These are phyloP conservation scores for Pantherophis guttatus DNA, from an alignment of 2,113 vertebrate species.

Conservation along the genomic window DNA sequence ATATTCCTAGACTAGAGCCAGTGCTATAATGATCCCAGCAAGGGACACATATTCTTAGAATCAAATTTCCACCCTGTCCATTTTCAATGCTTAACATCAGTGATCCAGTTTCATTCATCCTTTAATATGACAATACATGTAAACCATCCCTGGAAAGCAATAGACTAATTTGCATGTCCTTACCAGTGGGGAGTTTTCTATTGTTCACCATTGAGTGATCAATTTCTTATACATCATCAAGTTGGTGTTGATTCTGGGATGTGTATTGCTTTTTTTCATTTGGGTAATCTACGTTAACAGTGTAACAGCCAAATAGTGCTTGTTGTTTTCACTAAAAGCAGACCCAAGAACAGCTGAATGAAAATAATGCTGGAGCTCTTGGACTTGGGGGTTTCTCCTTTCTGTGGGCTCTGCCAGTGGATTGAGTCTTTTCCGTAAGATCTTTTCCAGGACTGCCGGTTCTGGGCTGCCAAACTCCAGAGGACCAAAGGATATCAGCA, in stretches of 20 bases:
- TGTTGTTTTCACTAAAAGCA: not conserved
- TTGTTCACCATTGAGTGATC: not conserved
- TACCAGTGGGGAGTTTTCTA: not conserved
- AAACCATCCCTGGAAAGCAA: not conserved
- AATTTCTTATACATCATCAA: not conserved
- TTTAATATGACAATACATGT: not conserved
- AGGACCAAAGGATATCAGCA: not conserved
- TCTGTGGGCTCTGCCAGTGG: not conserved
- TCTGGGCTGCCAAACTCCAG: not conserved
- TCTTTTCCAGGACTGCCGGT: not conserved
- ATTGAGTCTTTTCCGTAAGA: not conserved
- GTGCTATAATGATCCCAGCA: not conserved
- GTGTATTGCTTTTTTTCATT: not conserved
- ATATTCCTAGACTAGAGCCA: not conserved
- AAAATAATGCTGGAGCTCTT: not conserved
- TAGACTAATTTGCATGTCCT: not conserved
- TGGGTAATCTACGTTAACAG: not conserved
- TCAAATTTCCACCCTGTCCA: not conserved
- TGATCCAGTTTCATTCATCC: not conserved
- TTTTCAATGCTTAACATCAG: not conserved
- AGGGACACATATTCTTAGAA: not conserved
- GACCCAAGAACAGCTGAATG: not conserved
- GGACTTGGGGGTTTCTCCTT: not conserved
- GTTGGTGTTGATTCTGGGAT: not conserved
- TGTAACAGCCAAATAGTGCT: not conserved